Evolutionary conservation across 2,888 invertebrate genomes (phyloP).

Genomic region (Pyrrhosoma nymphula): DNA sequence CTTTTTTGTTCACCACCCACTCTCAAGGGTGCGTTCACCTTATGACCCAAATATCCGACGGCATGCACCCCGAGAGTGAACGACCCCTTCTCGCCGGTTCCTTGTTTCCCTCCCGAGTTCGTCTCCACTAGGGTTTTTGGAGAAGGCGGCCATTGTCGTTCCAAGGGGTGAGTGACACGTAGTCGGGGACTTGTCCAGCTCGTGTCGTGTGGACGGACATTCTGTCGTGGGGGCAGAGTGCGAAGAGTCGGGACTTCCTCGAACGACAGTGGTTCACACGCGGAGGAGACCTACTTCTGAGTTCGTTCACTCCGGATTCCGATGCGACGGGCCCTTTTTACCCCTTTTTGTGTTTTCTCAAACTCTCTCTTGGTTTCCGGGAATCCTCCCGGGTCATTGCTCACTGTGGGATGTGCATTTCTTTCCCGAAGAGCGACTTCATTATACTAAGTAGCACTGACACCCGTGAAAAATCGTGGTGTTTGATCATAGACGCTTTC

Average conservation of each 20-base stretch:
- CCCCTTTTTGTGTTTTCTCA: background rate
- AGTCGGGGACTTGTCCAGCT: background rate
- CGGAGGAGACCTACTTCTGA: background rate
- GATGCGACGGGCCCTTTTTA: background rate
- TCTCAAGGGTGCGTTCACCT: background rate
- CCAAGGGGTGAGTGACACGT: background rate
- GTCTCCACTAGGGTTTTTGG: background rate
- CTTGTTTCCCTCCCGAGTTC: background rate
- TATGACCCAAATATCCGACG: conserved; percentile 16
- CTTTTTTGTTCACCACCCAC: background rate
- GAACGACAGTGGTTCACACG: background rate
- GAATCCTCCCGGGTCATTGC: background rate
- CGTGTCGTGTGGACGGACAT: background rate
- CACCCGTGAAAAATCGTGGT: too few species aligned
- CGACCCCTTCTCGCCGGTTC: background rate
- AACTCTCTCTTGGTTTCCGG: background rate
- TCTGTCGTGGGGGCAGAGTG: background rate
- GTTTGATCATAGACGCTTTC: too few species aligned
- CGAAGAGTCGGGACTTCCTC: background rate
- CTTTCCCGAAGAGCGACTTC: background rate
- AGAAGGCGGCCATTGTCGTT: background rate
- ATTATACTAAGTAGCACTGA: background rate
- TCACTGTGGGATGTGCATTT: background rate
- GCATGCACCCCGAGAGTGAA: background rate
- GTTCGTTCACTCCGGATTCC: background rate